Percentiles rank a stretch among this genome's conserved stretches.
Evolutionary conservation across 2,888 invertebrate genomes (phyloP).

Genomic region (Plagodis dolabraria): DNA sequence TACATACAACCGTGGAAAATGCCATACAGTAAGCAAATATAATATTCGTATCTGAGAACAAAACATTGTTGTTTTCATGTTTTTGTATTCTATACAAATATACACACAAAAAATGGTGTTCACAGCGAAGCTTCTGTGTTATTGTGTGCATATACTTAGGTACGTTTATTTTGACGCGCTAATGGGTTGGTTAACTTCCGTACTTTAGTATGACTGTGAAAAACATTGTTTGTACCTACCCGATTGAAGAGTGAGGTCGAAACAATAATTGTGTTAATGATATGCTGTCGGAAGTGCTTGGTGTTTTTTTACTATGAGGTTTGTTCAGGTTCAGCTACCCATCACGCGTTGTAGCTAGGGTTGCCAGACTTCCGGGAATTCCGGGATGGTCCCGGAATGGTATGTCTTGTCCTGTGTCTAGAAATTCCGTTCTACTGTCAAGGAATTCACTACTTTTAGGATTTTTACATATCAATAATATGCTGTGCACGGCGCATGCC

Average conservation of each 20-base stretch:
- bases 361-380: too few species aligned
- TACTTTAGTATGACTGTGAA: constrained; percentile 25
- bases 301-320: not conserved
- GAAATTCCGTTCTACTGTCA: too few species aligned
- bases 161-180: constrained; percentile 27
- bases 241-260: constrained; percentile 18
- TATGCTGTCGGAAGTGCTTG: constrained; percentile 3
- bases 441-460: too few species aligned
- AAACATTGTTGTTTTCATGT: constrained; percentile 1
- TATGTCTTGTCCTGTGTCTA: too few species aligned
- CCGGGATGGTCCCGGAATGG: too few species aligned
- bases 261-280: not conserved
- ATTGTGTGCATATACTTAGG: not conserved
- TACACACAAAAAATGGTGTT: not conserved
- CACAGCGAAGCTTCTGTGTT: constrained; percentile 23
- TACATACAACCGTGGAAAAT: too few species aligned
- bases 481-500: too few species aligned
- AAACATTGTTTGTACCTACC: constrained; percentile 20
- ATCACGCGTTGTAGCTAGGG: too few species aligned
- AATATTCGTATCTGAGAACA: too few species aligned
- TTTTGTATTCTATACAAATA: not conserved
- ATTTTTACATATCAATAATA: too few species aligned
- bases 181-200: constrained; percentile 38
- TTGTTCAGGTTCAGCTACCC: too few species aligned
- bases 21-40: too few species aligned